A percentile compares a stretch with the other conserved stretches of the same genome.
Evolutionary conservation across 2,797 vertebrate species (phyloP).

Genomic region (Neopelma chrysocephalum): DNA sequence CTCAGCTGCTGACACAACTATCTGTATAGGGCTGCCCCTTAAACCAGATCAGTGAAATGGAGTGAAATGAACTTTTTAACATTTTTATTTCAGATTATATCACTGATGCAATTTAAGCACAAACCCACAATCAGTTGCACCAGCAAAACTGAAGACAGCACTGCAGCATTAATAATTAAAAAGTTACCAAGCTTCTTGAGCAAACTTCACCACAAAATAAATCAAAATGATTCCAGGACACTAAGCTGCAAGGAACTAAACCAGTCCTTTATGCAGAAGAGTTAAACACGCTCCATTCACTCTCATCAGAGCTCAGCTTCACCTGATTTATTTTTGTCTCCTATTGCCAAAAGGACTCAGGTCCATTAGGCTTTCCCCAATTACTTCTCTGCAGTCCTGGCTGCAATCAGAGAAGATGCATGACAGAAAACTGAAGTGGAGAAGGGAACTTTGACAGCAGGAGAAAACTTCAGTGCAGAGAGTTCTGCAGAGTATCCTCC

Average conservation of each 20-base stretch:
- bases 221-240: background rate
- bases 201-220: background rate
- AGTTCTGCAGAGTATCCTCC: background rate
- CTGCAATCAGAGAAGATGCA: background rate
- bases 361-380: background rate
- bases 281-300: background rate
- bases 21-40: background rate
- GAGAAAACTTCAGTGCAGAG: background rate
- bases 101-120: background rate
- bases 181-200: background rate
- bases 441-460: background rate
- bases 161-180: background rate
- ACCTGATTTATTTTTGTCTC: background rate
- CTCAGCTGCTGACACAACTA: background rate
- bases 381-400: background rate
- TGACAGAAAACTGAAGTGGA: background rate
- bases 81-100: background rate
- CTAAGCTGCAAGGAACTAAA: background rate
- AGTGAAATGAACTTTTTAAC: background rate
- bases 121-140: background rate
- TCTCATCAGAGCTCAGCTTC: background rate
- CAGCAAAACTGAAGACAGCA: background rate
- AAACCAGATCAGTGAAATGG: background rate
- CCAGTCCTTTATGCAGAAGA: background rate
- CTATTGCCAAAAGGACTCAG: background rate